Evolutionary conservation across 1,140 invertebrate genomes (phyloP).

Genomic region (Gonatopus flavifemur): DNA sequence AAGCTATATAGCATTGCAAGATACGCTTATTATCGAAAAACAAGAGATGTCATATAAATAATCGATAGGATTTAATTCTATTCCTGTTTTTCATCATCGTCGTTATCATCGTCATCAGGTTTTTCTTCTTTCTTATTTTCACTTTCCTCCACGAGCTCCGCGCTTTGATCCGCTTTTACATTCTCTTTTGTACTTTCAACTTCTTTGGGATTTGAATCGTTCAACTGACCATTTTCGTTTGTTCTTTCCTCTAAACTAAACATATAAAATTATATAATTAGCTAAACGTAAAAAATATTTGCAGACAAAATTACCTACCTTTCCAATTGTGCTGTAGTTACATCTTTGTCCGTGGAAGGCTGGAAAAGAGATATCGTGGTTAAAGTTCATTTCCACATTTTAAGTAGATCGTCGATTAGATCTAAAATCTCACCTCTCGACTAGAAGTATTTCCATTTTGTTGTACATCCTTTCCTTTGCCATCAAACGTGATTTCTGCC

Average conservation of each 20-base stretch:
- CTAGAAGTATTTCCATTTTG: slow-evolving; percentile 57
- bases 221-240: slow-evolving; percentile 29
- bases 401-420: no score
- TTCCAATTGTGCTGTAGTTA: slow-evolving; percentile 36
- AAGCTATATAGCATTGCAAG: slow-evolving; percentile 31
- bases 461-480: slow-evolving; percentile 46
- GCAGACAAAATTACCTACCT: slow-evolving; percentile 45
- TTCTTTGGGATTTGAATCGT: slow-evolving; percentile 36
- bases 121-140: slow-evolving; percentile 51
- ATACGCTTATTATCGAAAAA: slow-evolving; percentile 37
- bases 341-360: slow-evolving; percentile 56
- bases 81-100: slow-evolving; percentile 55
- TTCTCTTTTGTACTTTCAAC: slow-evolving; percentile 45
- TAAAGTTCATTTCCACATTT: no score
- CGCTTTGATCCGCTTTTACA: slow-evolving; percentile 42
- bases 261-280: slow-evolving; percentile 19
- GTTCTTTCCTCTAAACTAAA: slow-evolving; percentile 38
- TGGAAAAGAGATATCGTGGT: slow-evolving; percentile 36
- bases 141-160: slow-evolving; percentile 40
- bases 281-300: no score
- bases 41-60: slow-evolving; percentile 26
- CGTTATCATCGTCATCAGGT: slow-evolving; percentile 46
- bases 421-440: slow-evolving; percentile 49
- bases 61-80: slow-evolving; percentile 39
- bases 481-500: slow-evolving; percentile 55